These are phyloP conservation scores for Andrena cerasifolii DNA, from an alignment of 1,140 invertebrate species.

Conservation along the genomic window DNA sequence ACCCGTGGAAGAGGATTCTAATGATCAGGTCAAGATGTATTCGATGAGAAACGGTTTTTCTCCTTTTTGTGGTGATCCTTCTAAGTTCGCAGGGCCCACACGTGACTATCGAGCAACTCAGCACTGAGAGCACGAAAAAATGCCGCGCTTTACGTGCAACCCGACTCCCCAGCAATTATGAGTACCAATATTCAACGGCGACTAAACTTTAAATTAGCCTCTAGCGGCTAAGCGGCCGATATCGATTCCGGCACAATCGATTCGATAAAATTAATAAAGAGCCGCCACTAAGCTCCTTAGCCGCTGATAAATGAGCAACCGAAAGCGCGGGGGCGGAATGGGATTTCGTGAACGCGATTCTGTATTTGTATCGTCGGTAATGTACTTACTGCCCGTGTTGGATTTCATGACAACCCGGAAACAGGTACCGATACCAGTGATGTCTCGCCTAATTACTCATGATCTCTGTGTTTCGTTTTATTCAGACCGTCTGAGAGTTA, in stretches of 20 bases:
- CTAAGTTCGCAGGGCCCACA: too few species aligned
- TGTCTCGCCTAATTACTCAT: background rate
- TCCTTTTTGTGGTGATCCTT: too few species aligned
- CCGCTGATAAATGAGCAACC: conserved; percentile 58
- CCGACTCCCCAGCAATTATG: conserved; percentile 58
- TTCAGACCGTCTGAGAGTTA: background rate
- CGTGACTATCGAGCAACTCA: too few species aligned
- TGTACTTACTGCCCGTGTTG: conserved; percentile 59
- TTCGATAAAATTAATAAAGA: conserved; percentile 75
- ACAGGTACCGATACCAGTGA: conserved; percentile 16
- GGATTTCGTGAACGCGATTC: conserved; percentile 57
- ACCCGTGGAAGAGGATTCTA: too few species aligned
- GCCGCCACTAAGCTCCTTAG: conserved; percentile 69
- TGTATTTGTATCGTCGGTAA: conserved; percentile 64
- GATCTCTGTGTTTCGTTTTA: conserved; percentile 7
- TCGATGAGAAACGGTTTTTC: too few species aligned
- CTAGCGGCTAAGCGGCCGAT: conserved; percentile 37
- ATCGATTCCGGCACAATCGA: conserved; percentile 66
- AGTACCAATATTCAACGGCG: conserved; percentile 7
- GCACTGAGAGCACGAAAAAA: background rate
- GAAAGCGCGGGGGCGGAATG: background rate
- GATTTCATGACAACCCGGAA: conserved; percentile 56
- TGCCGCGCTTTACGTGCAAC: conserved; percentile 31
- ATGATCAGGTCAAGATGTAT: too few species aligned
- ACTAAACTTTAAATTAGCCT: conserved; percentile 61